Base-by-base conservation (phyloP, 2,797 vertebrate species). In the Sarcoramphus papa region DNA sequence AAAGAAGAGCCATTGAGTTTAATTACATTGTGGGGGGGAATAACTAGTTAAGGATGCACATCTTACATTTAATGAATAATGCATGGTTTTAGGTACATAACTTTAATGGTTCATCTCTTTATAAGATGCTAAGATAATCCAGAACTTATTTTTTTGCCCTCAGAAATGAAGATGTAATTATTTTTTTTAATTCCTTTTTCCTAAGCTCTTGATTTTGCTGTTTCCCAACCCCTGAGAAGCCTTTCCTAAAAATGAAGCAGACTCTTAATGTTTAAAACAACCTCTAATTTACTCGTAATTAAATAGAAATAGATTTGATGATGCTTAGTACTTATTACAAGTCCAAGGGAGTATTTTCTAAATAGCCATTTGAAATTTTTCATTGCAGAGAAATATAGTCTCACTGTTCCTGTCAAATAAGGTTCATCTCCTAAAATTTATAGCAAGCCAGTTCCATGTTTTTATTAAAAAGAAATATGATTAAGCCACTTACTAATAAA, bases 41-140 rank as follows among this genome's bases (percentile, higher is more conserved):
- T 93, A 92, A 88, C 77, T 85, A 80, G 91, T 93, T 93, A 92
- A 80, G 76, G 62, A 88, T 85, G 51, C 75, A 74, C 14, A 2
- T 87, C 95, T 92, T 93, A 67, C 60, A 68, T 51, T 73, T 87
- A 35, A 93, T 83, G 57, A 95, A 95, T 96, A 90, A 92, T 95
- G 64, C 31, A 90, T 87, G 21, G 18, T 1, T 90, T 88, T 92
- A 87, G 83, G 73, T 94, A 92, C n/a, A 5, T 73, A 94, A 69
- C 40, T 96, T 93, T 59, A 87, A 57, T 85, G 81, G 77, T 95
- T 95, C 75, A 65, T 78, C n/a, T 68, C 59, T 92, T 88, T 81
- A 56, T 56, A 81, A 72, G 80, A 91, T 96, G 67, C 67, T 82
- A 76, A 79, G 81, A 90, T 89, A 88, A 86, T 91, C 69, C 53